Conservation (phyloP, 2,888 invertebrate genomes). For the Hypsopygia costalis region DNA sequence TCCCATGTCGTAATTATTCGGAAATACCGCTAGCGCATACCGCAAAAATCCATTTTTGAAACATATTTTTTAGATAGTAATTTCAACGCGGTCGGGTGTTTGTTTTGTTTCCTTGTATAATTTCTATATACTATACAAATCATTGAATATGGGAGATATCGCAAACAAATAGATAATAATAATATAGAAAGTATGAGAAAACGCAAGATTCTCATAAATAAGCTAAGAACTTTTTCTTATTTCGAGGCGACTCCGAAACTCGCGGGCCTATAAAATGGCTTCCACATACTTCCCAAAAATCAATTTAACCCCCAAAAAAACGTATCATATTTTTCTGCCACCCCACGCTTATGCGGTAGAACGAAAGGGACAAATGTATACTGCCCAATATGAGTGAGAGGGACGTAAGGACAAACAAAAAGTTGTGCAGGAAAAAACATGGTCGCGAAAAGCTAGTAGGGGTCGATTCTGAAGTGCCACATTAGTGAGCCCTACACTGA, state of each 20-base stretch:
- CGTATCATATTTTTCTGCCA: slow-evolving; percentile 77
- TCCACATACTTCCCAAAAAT: slow-evolving; percentile 71
- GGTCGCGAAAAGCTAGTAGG: slow-evolving; percentile 71
- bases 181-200: too few species aligned
- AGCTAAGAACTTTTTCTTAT: too few species aligned
- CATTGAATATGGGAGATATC: too few species aligned
- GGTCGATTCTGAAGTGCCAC: slow-evolving; percentile 70
- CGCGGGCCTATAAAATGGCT: slow-evolving; percentile 53
- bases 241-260: not conserved
- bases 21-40: too few species aligned
- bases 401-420: slow-evolving; percentile 58
- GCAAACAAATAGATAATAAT: too few species aligned
- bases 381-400: slow-evolving; percentile 16
- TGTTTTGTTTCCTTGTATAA: too few species aligned
- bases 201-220: too few species aligned
- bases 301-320: slow-evolving; percentile 75
- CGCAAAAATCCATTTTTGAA: too few species aligned
- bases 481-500: slow-evolving; percentile 67
- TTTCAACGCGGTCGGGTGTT: too few species aligned
- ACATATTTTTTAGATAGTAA: too few species aligned
- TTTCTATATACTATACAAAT: too few species aligned
- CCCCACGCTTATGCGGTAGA: slow-evolving; percentile 63
- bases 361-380: slow-evolving; percentile 37
- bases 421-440: slow-evolving; percentile 70
- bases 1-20: too few species aligned